Conservation (phyloP, 2,797 vertebrate genomes). For the Tauraco hartlaubi region DNA sequence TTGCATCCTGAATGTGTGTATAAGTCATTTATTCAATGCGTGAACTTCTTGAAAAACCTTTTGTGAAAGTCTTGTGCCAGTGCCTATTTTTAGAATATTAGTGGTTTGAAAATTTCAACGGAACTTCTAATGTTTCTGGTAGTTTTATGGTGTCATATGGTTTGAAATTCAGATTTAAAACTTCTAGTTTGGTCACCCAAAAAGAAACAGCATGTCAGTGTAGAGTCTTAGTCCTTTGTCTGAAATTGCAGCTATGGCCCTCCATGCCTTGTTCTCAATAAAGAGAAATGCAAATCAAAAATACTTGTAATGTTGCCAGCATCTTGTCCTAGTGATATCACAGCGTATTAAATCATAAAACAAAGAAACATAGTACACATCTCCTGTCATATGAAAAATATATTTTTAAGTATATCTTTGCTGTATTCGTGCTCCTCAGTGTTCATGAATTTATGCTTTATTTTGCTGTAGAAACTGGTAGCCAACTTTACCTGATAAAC, state of each 20-base stretch:
- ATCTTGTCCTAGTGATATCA: background rate
- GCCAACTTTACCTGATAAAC: background rate
- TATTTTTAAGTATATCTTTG: background rate
- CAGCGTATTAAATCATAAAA: background rate
- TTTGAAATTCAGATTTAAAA: background rate
- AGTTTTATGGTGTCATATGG: background rate
- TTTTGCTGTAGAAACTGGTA: slow-evolving; percentile 2
- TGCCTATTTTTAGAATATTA: background rate
- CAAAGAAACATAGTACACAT: background rate
- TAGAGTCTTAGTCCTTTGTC: background rate
- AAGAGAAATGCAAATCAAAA: slow-evolving; percentile 28
- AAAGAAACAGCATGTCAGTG: background rate
- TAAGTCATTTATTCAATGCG: background rate
- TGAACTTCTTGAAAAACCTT: background rate
- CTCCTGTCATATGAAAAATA: background rate
- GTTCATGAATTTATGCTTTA: background rate
- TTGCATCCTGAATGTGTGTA: background rate
- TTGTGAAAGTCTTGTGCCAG: background rate
- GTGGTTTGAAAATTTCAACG: background rate
- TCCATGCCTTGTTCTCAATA: background rate
- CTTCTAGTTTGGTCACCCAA: background rate
- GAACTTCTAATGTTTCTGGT: background rate
- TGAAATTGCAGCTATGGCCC: background rate
- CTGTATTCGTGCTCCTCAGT: background rate
- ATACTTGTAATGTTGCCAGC: background rate